Conservation (phyloP, 30 jellyfish, hydroid and myxozoan genomes). For the Hydractinia symbiolongicarpus region DNA sequence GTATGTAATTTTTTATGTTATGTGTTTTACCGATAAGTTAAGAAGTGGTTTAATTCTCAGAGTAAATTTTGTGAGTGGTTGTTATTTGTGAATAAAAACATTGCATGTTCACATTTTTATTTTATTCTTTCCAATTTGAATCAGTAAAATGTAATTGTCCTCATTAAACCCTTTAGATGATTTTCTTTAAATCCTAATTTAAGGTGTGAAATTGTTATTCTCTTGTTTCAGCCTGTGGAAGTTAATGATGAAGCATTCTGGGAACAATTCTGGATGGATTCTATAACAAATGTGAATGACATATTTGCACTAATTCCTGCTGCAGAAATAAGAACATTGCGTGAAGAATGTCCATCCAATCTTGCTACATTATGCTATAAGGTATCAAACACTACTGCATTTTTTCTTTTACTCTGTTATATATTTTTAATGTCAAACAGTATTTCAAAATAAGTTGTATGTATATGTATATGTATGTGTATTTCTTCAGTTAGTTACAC, state of each 20-base stretch:
- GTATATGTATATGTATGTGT: not conserved
- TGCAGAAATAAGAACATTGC: slow-evolving; percentile 87
- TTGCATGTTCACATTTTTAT: not conserved
- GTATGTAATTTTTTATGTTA: not conserved
- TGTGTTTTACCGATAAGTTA: not conserved
- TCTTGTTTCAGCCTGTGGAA: slow-evolving; percentile 75
- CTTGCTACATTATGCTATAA: slow-evolving; percentile 95
- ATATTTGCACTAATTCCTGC: slow-evolving; percentile 97
- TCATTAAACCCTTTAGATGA: not conserved
- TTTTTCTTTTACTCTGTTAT: not conserved
- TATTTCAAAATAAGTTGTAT: slow-evolving; percentile 4
- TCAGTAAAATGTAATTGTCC: not conserved
- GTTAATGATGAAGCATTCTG: slow-evolving; percentile 93
- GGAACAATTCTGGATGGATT: slow-evolving; percentile 98
- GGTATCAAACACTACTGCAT: slow-evolving; percentile 32
- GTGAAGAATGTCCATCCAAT: slow-evolving; percentile 99
- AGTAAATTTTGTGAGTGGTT: too few species aligned
- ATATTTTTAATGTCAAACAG: not conserved
- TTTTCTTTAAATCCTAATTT: not conserved
- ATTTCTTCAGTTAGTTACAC: not conserved
- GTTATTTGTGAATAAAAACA: not conserved
- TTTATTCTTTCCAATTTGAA: not conserved
- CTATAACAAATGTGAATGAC: slow-evolving; percentile 92
- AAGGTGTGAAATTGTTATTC: not conserved
- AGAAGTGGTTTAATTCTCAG: too few species aligned